Percentiles rank a stretch among this genome's conserved stretches.
These are phyloP conservation scores for Serilophus lunatus DNA, from an alignment of 2,113 vertebrate genomes.

Conservation along the genomic window DNA sequence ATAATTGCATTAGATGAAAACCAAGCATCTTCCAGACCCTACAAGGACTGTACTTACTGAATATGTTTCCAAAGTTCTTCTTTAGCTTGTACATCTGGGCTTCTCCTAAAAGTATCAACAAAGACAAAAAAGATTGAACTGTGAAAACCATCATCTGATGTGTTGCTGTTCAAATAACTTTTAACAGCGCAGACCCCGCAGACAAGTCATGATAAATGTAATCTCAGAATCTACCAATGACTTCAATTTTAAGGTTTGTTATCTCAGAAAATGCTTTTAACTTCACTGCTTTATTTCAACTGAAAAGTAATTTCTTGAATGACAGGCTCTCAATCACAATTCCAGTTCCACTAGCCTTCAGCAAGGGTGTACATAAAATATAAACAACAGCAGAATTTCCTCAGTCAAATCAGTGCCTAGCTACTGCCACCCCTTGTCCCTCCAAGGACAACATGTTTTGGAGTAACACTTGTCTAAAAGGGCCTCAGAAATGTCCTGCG, in stretches of 20 bases:
- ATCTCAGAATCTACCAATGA: background rate
- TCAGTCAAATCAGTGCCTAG: background rate
- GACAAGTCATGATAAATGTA: background rate
- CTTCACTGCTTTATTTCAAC: background rate
- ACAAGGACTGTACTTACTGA: constrained; percentile 75
- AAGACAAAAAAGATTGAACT: background rate
- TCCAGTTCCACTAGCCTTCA: background rate
- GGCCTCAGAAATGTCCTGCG: background rate
- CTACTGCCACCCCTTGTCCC: background rate
- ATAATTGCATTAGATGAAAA: background rate
- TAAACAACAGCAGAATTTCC: background rate
- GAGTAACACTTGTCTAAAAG: background rate
- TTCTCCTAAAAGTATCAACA: constrained; percentile 76
- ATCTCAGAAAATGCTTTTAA: background rate
- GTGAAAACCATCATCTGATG: background rate
- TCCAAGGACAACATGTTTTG: background rate
- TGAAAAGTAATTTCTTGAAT: background rate
- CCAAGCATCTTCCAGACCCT: background rate
- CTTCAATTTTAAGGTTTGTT: background rate
- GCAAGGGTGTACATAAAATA: background rate
- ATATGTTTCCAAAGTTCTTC: constrained; percentile 90
- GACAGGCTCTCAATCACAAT: background rate
- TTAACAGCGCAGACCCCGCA: background rate
- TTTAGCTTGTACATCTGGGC: constrained; percentile 89
- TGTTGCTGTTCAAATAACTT: background rate